A percentile compares a stretch with the other conserved stretches of the same genome.
phyloP scores from a whole-genome alignment of 2,888 invertebrate genomes.

The Amorpha juglandis region DNA sequence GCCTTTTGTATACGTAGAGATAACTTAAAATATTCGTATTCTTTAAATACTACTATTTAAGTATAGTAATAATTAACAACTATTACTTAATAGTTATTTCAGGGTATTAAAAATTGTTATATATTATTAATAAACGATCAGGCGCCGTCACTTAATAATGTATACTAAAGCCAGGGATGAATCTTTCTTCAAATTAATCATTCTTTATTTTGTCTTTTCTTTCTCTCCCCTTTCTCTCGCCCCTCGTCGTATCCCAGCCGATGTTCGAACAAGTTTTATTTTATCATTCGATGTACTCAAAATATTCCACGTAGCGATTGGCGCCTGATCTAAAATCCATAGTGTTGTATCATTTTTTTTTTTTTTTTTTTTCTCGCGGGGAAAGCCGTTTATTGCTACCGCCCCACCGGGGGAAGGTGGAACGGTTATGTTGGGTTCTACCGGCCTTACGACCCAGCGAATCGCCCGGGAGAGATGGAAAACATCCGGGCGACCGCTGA shows the following conservation, averaged over 20 bases:
- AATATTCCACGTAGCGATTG: background rate
- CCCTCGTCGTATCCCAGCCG: conserved; percentile 7
- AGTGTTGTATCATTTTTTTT: no score
- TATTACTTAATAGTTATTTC: background rate
- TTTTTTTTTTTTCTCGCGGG: no score
- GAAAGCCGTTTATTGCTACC: no score
- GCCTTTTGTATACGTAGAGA: no score
- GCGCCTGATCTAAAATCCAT: background rate
- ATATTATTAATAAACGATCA: background rate
- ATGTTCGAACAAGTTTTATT: background rate
- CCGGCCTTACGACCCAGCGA: no score
- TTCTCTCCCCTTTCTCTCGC: background rate
- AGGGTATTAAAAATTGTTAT: background rate
- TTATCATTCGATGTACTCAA: conserved; percentile 2
- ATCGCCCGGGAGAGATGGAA: no score
- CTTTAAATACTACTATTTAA: no score
- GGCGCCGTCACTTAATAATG: background rate
- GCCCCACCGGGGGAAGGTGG: no score
- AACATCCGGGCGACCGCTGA: no score
- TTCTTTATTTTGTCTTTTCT: conserved; percentile 6
- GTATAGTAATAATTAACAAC: no score
- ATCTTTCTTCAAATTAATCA: background rate
- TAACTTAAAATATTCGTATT: no score
- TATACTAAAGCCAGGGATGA: background rate
- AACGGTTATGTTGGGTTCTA: no score